Conservation (phyloP, 1,140 invertebrate species). For the Bombus waltoni region DNA sequence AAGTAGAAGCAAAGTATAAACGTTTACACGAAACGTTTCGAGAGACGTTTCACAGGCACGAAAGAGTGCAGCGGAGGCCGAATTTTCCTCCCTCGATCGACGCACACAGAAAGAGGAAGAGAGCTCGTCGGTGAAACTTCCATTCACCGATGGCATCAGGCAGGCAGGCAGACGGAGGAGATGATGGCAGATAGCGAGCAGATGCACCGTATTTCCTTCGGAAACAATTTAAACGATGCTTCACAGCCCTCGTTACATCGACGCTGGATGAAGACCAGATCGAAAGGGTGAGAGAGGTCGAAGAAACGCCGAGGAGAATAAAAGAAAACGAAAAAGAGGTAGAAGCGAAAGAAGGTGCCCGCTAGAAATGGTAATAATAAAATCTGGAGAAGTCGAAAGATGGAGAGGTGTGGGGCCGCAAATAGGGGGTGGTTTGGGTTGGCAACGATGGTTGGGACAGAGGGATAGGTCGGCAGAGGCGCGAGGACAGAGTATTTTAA, state of each 20-base stretch:
- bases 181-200: slow-evolving; percentile 9
- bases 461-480: slow-evolving; percentile 67
- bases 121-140: neutral
- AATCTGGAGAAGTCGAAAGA: slow-evolving; percentile 73
- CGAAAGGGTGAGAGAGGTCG: neutral
- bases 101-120: neutral
- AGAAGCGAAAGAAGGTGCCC: slow-evolving; percentile 69
- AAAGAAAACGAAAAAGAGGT: slow-evolving; percentile 52
- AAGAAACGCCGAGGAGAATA: slow-evolving; percentile 16
- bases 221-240: slow-evolving; percentile 69
- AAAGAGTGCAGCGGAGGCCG: neutral
- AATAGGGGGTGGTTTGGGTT: slow-evolving; percentile 32
- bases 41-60: neutral
- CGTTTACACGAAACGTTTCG: neutral
- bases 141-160: neutral
- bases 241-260: slow-evolving; percentile 42
- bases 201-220: slow-evolving; percentile 50
- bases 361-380: slow-evolving; percentile 78
- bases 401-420: slow-evolving; percentile 14
- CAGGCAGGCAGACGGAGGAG: neutral
- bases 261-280: slow-evolving; percentile 54
- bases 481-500: slow-evolving; percentile 80
- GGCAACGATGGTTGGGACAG: slow-evolving; percentile 30
- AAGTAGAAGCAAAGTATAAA: neutral
- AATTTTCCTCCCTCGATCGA: slow-evolving; percentile 20